These are phyloP conservation scores for Gastracanthus pulcherrimus DNA, from an alignment of 2,888 invertebrate species.

Conservation along the genomic window DNA sequence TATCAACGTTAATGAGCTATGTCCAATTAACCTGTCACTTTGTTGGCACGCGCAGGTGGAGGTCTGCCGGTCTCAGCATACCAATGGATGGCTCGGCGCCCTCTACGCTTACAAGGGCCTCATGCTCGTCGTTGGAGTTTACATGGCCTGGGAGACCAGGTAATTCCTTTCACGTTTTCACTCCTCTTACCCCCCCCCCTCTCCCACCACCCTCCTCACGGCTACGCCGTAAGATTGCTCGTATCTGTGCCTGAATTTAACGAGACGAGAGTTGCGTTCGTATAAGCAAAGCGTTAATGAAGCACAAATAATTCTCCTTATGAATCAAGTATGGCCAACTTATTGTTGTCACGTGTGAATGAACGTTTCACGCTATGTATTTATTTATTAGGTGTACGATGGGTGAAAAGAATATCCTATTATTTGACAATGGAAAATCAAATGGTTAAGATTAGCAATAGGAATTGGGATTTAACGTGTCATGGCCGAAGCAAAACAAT, in stretches of 20 bases:
- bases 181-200: not conserved
- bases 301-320: not conserved
- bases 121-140: slow-evolving; percentile 91
- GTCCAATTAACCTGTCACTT: slow-evolving; percentile 59
- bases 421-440: too few relatives aligned
- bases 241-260: not conserved
- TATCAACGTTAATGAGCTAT: slow-evolving; percentile 53
- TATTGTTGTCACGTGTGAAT: not conserved
- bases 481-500: too few relatives aligned
- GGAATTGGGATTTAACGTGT: too few relatives aligned
- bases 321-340: not conserved
- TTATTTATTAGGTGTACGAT: too few relatives aligned
- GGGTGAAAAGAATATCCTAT: too few relatives aligned
- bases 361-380: not conserved
- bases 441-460: too few relatives aligned
- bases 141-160: slow-evolving; percentile 97
- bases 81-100: slow-evolving; percentile 93
- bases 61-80: slow-evolving; percentile 92
- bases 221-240: not conserved
- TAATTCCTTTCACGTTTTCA: slow-evolving; percentile 61
- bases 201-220: not conserved
- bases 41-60: slow-evolving; percentile 84
- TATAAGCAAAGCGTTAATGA: not conserved
- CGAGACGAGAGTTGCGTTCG: not conserved
- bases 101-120: slow-evolving; percentile 95